Conservation (phyloP, 2,113 vertebrate species). For the Rhynchopsitta pachyrhyncha region DNA sequence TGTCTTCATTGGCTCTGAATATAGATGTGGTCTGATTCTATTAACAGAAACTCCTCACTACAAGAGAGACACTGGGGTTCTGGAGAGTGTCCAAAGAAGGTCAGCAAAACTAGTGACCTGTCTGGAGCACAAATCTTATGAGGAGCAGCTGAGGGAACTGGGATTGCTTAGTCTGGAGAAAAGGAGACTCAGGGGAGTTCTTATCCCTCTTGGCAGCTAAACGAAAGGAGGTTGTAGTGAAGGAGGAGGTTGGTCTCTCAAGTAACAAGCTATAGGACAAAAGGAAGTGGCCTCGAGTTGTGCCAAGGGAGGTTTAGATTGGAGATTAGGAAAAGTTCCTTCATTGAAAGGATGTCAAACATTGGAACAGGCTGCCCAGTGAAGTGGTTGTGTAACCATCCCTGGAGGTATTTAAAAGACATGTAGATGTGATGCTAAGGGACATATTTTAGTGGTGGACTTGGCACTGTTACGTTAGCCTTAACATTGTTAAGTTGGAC, state of each 20-base stretch:
- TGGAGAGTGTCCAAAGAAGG: background rate
- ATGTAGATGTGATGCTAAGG: background rate
- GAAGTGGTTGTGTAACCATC: background rate
- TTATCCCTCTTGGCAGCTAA: background rate
- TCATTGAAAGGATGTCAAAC: background rate
- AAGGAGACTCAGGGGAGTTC: background rate
- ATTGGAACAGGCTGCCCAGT: background rate
- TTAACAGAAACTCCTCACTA: background rate
- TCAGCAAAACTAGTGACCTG: background rate
- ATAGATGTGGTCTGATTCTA: background rate
- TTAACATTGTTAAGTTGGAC: too few species aligned
- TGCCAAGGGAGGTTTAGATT: background rate
- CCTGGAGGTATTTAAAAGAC: background rate
- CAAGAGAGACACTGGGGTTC: background rate
- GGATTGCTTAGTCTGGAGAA: background rate
- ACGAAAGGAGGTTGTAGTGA: background rate
- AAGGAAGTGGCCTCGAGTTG: background rate
- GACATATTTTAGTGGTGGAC: background rate
- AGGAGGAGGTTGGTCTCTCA: accelerated
- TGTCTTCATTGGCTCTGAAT: conserved; percentile 9
- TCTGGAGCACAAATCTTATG: background rate
- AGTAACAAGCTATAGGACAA: background rate
- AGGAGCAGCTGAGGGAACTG: background rate
- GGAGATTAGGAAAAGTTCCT: background rate
- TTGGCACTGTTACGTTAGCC: background rate